Conservation (phyloP, 1,140 invertebrate species). For the Drosophila sulfurigaster region DNA sequence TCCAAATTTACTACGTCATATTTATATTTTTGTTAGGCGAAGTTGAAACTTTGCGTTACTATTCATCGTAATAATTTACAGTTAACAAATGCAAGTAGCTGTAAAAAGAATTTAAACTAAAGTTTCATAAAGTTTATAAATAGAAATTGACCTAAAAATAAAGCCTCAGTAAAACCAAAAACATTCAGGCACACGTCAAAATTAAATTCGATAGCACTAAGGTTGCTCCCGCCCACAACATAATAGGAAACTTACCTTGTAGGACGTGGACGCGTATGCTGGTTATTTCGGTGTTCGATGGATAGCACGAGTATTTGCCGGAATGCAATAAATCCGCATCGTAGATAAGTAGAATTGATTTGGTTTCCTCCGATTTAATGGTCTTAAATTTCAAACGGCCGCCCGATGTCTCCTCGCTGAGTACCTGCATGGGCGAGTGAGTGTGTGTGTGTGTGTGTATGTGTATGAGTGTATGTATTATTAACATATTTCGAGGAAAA, state of each 20-base stretch:
- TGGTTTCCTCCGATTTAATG: conserved; percentile 84
- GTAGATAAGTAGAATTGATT: conserved; percentile 84
- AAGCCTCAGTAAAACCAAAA: too few relatives aligned
- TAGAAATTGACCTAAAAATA: too few relatives aligned
- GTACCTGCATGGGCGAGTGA: conserved; percentile 61
- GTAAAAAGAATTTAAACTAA: too few relatives aligned
- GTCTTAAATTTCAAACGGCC: conserved; percentile 85
- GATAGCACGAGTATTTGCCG: conserved; percentile 86
- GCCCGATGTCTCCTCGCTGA: conserved; percentile 83
- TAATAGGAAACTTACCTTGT: conserved; percentile 76
- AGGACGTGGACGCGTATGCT: conserved; percentile 86
- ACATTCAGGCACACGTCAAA: too few relatives aligned
- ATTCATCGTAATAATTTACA: too few relatives aligned
- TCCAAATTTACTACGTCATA: too few relatives aligned
- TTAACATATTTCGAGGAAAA: conserved; percentile 53
- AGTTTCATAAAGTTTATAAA: too few relatives aligned
- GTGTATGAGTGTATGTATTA: conserved; percentile 34
- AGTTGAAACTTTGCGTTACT: too few relatives aligned
- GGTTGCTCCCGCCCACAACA: not conserved
- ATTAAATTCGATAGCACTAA: not conserved
- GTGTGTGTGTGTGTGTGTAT: not conserved
- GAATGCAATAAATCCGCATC: conserved; percentile 85
- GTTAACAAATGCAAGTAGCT: too few relatives aligned
- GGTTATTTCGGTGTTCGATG: conserved; percentile 86
- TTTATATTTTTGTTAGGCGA: too few relatives aligned